Conservation (phyloP, 2,797 vertebrate species). For the Margarornis squamiger region DNA sequence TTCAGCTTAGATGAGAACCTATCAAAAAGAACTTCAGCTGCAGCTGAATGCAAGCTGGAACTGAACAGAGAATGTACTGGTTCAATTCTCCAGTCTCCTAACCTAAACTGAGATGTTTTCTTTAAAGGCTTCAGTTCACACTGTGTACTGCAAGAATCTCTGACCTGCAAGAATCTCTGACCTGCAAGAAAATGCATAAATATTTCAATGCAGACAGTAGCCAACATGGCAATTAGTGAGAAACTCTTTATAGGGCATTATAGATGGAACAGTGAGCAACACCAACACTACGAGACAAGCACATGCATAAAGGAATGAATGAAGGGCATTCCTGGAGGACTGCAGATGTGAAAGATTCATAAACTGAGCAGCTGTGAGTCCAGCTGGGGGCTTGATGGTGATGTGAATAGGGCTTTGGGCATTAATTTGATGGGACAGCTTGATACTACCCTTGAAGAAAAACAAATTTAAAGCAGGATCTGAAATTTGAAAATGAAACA, state of each 20-base stretch:
- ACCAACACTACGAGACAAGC: neutral
- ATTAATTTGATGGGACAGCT: slow-evolving; percentile 21
- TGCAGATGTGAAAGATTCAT: slow-evolving; percentile 42
- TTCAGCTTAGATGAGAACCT: neutral
- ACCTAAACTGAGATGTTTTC: neutral
- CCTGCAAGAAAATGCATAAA: slow-evolving; percentile 22
- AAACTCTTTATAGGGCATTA: slow-evolving; percentile 12
- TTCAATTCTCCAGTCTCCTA: neutral
- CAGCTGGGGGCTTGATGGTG: neutral
- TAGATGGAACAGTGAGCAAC: slow-evolving; percentile 17
- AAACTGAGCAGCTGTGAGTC: slow-evolving; percentile 31
- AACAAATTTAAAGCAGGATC: neutral
- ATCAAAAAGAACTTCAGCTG: neutral
- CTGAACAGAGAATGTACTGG: neutral
- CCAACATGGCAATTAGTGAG: neutral
- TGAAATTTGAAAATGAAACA: slow-evolving; percentile 14
- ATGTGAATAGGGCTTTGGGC: neutral
- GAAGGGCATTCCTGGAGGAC: slow-evolving; percentile 42
- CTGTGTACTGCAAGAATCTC: neutral
- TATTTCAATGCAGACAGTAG: slow-evolving; percentile 7
- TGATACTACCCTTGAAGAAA: neutral
- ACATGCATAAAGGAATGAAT: neutral
- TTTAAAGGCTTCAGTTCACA: slow-evolving; percentile 39
- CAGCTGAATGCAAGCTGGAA: neutral
- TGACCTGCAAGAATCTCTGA: slow-evolving; percentile 44